These are phyloP conservation scores for Dendrophyllia cribrosa DNA, from an alignment of 64 coral and sea anemone genomes.

Conservation along the genomic window DNA sequence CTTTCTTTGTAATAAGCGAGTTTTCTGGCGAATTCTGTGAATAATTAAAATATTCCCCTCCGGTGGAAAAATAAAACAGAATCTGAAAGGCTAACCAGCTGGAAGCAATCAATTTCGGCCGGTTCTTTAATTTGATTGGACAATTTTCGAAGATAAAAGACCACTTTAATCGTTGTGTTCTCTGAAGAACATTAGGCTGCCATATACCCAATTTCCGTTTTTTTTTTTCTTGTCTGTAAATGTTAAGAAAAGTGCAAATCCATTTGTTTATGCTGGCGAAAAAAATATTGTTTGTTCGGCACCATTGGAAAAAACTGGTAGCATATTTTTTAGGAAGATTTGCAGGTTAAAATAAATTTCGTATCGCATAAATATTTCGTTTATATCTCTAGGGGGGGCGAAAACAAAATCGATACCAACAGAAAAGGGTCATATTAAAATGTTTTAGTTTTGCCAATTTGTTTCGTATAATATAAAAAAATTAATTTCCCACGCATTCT, in stretches of 20 bases:
- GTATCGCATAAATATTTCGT: neutral
- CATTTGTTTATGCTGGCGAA: neutral
- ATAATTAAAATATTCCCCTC: conserved; percentile 1
- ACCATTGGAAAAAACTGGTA: neutral
- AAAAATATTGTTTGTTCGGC: neutral
- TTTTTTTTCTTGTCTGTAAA: neutral
- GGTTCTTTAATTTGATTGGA: neutral
- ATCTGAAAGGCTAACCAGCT: neutral
- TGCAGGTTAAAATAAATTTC: neutral
- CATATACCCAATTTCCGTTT: conserved; percentile 27
- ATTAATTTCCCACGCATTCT: neutral
- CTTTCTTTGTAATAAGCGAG: neutral
- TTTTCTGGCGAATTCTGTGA: conserved; percentile 7
- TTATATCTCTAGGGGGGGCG: neutral
- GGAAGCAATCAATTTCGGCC: neutral
- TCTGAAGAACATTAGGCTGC: neutral
- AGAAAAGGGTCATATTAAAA: neutral
- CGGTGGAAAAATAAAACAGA: neutral
- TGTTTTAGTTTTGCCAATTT: neutral
- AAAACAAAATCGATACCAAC: neutral
- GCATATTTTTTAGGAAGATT: neutral
- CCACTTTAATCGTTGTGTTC: conserved; percentile 1
- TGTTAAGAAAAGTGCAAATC: neutral
- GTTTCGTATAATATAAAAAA: neutral
- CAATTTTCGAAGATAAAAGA: conserved; percentile 13